Evolutionary conservation across 2,888 invertebrate genomes (phyloP), one percentile per base, ranked within the genome.

Genomic region (Camponotus fellah): DNA sequence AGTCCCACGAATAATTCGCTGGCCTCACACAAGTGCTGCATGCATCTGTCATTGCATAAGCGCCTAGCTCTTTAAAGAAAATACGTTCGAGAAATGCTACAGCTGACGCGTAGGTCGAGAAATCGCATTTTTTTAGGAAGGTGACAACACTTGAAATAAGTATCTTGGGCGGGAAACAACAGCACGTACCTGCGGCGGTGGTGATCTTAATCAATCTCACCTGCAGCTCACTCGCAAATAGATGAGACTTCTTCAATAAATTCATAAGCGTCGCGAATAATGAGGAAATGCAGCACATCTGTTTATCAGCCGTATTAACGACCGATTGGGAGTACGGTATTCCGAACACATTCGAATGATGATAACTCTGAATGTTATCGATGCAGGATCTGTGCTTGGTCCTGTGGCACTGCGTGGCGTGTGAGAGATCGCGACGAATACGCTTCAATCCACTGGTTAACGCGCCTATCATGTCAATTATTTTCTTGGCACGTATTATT

Each of bases 331-430:
- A 89, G 82, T 95, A 95, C 2, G 94, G 92, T 8, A 95, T 95
- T 0, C 96, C 96, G 34, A 97, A 95, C 0, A 96, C 92, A 88
- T 96, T 96, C 86, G 96, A 96, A 90, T 97, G 97, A 90, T 97
- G 97, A 91, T 96, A 96, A 93, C 95, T 94, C 5, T 91, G 93
- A n/a, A 95, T 94, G 8, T 95, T 91, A 80, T 92, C 93, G 0
- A 95, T 93, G 86, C 96, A 96, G 26, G 93, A 94, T 76, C 96
- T 96, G 90, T 96, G 96, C 53, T 95, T 94, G 0, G 92, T 89
- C n/a, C 95, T 83, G 46, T 76, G 84, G 82, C 96, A 96, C 0
- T 95, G 95, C 0, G 95, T 95, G 62, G 95, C 94, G 90, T 96
- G 96, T 32, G 95, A 93, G 69, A 96, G 95, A 87, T 96, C 96